Evolutionary conservation across 53 echinoderm and acorn worm genomes (phyloP), one percentile per base, ranked within the genome.

Genomic region (Apostichopus leukothele): DNA sequence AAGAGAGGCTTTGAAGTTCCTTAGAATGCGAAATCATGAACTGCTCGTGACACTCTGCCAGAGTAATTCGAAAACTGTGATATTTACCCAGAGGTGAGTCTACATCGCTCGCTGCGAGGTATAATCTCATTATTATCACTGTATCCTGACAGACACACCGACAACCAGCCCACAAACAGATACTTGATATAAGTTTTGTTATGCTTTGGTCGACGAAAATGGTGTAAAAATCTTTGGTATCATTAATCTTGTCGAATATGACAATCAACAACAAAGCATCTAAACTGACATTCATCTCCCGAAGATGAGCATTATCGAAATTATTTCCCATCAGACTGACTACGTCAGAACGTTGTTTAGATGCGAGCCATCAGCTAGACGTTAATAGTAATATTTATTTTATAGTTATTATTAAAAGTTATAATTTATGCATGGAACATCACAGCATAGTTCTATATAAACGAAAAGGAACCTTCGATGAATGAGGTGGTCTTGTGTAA

Each of bases 121-220:
- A 16, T 79, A 79, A 79, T 79, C 79, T 79, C 79, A 79, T 79
- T 79, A 79, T 79, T 63, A 63, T 63, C 63, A 13, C 63, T 13
- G 63, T 63, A 61, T 61, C 11, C 63, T 13, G 16, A 16, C 63
- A 63, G 12, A 63, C 63, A 63, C 63, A 63, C 4, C 10, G 63
- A 61, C 63, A 63, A 13, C 63, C 39, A 39, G 3, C 16, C 16
- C 9, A 16, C 16, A 63, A 16, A 63, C 16, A 16, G 63, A 63
- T 16, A 16, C 16, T 63, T 63, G 12, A 63, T 63, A 16, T 63
- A 7, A 63, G 63, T 63, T 63, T 63, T 11, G 63, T 63, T 13
- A 63, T 63, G 63, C 16, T 63, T 63, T 63, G 63, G 63, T 63
- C 3, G 63, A 39, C 39, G 0, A 39, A 39, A 39, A 39, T 39